Evolutionary conservation across 2,888 invertebrate species (phyloP).

Genomic region (Cephus pygmeus): DNA sequence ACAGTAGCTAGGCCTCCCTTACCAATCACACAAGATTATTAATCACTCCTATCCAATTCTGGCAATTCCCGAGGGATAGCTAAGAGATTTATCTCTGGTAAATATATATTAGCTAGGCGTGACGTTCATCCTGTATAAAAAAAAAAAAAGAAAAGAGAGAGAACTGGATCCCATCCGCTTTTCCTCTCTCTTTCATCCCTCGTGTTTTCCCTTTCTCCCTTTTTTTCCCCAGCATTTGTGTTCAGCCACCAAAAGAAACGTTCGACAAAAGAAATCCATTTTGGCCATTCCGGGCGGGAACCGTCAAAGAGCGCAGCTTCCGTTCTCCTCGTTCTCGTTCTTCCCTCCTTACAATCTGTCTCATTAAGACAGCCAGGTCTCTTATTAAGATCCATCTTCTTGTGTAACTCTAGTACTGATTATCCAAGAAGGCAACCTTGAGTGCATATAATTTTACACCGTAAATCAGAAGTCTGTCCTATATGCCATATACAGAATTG

Average conservation of each 20-base stretch:
- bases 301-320: neutral
- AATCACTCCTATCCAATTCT: neutral
- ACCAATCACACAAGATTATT: neutral
- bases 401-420: neutral
- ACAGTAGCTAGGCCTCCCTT: neutral
- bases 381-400: neutral
- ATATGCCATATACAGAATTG: neutral
- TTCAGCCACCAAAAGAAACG: neutral
- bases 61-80: neutral
- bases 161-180: neutral
- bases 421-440: neutral
- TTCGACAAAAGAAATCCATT: neutral
- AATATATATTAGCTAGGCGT: neutral
- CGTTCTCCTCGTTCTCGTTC: neutral
- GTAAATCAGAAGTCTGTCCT: neutral
- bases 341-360: neutral
- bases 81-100: neutral
- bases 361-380: neutral
- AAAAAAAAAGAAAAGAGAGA: no score
- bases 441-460: neutral
- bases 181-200: neutral
- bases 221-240: neutral
- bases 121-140: neutral
- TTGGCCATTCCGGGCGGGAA: neutral
- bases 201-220: neutral